Base-by-base conservation (phyloP, 1,140 invertebrate genomes). In the Drosophila ficusphila region DNA sequence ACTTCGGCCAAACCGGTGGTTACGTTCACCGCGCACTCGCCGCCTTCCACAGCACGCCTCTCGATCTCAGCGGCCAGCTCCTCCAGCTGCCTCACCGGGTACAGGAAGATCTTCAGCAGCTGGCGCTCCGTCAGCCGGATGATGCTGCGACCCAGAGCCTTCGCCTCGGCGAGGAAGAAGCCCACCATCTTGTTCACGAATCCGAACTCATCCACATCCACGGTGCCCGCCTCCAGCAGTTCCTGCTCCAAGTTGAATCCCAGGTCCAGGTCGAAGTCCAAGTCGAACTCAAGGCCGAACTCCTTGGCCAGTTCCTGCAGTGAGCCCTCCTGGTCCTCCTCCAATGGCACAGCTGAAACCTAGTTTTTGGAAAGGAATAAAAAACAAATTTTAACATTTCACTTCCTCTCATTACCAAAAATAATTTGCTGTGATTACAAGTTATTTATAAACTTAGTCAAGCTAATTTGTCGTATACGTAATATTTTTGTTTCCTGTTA, bases 61-160 rank as follows among this genome's bases (percentile, higher is more conserved):
- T 81, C 60, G 44, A 81, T 67, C 1, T 62, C 62, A 12, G 39
- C 9, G 2, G 72, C 73, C 12, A 61, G 29, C 23, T 53, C 11
- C 14, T 83, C 69, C 27, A 83, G 46, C 54, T 77, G 47, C 1
- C 58, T 44, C 1, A 58, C 12, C 1, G 79, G 79, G 12, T 74
- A 62, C 14, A 83, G n/a, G 33, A 83, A 62, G 16, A 82, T 83
- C 44, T 74, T 61, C 18, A 82, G 23, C 8, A 69, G 46, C 36
- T 81, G 73, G 19, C 54, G 62, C 54, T 77, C 53, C 8, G 76
- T 42, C 16, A 56, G 16, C 8, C 14, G 38, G 1, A 72, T 42
- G 8, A 72, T 76, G 2, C 46, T 31, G 4, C 23, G n/a, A 11
- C 38, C 73, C 34, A 70, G 11, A 0, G 16, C 57, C 11, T 53